Percentiles rank a stretch among this genome's conserved stretches.
phyloP scores from a whole-genome alignment of 1,140 invertebrate genomes.

The Asbolus verrucosus region DNA sequence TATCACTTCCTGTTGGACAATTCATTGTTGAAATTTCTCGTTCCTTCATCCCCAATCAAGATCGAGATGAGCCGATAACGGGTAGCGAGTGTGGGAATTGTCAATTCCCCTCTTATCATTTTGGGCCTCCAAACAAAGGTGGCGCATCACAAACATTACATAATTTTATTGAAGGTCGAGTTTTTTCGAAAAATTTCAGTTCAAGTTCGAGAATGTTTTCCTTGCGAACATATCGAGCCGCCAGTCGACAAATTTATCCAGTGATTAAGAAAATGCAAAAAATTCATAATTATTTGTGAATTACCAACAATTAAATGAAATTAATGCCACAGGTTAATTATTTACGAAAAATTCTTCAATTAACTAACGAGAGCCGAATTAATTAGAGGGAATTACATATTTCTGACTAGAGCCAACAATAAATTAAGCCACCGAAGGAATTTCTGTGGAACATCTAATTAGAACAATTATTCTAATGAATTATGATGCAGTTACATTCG shows the following conservation, averaged over 20 bases:
- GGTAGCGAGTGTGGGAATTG: too few relatives aligned
- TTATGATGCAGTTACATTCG: neutral
- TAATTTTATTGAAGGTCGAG: too few relatives aligned
- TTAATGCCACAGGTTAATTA: neutral
- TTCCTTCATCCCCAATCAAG: too few relatives aligned
- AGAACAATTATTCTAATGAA: constrained; percentile 5
- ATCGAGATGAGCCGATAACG: too few relatives aligned
- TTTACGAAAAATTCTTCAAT: neutral
- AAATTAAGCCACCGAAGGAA: neutral
- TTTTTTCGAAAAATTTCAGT: too few relatives aligned
- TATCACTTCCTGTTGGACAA: constrained; percentile 4
- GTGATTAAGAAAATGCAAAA: neutral
- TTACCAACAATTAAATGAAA: neutral
- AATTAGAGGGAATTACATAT: constrained; percentile 4
- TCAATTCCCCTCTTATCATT: too few relatives aligned
- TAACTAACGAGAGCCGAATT: neutral
- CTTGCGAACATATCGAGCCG: too few relatives aligned
- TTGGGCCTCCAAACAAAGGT: too few relatives aligned
- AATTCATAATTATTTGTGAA: neutral
- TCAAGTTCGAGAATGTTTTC: too few relatives aligned
- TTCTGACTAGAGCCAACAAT: neutral
- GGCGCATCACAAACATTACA: too few relatives aligned
- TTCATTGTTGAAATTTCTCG: neutral
- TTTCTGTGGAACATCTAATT: neutral
- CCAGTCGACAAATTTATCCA: too few relatives aligned